Base-by-base conservation (phyloP, 2,888 invertebrate genomes). In the Arrhopalites spinosus region DNA sequence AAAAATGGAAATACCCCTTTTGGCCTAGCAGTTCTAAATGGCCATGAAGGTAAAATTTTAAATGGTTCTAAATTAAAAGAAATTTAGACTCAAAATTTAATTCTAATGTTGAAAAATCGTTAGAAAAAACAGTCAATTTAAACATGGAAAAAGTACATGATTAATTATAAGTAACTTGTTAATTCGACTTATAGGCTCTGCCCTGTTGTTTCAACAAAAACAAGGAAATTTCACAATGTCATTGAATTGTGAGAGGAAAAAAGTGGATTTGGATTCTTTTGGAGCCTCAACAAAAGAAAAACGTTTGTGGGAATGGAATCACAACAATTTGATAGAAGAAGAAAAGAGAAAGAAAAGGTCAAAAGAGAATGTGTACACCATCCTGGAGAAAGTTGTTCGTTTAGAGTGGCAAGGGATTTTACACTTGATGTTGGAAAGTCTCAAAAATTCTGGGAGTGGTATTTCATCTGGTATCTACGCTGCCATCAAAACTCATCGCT, bases 401-500 rank as follows among this genome's bases (percentile, higher is more conserved):
- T 84, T 85, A 59, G 86, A 87, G 74, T 86, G 87, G 84, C 87
- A 87, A 79, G 87, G 87, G 50, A 84, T 87, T 20, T 84, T 87
- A 61, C 87, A 87, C 81, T 84, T 88, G 78, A 85, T 88, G 80
- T 79, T 88, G 30, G 86, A 86, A 70, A 83, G 83, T 70, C 80
- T 86, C 20, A 85, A 86, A 75, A 82, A 83, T 15, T 82, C 83
- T 30, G 85, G 85, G 73, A 84, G 84, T 43, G 84, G 84, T 0
- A 75, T 80, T 53, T 84, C 83, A 61, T 79, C 83, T 20, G 85
- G 85, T 66, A 83, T 87, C 53, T 85, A 86, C 83, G 86, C 87
- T 73, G 86, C 87, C 0, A 77, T 87, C 56, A 84, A 84, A 78
- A 85, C 86, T 53, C 83, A 84, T 68, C 85, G 86, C 77, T 85